These are phyloP conservation scores for Apostichopus californicus DNA, from an alignment of 35 echinoderm and acorn worm genomes.

Conservation along the genomic window DNA sequence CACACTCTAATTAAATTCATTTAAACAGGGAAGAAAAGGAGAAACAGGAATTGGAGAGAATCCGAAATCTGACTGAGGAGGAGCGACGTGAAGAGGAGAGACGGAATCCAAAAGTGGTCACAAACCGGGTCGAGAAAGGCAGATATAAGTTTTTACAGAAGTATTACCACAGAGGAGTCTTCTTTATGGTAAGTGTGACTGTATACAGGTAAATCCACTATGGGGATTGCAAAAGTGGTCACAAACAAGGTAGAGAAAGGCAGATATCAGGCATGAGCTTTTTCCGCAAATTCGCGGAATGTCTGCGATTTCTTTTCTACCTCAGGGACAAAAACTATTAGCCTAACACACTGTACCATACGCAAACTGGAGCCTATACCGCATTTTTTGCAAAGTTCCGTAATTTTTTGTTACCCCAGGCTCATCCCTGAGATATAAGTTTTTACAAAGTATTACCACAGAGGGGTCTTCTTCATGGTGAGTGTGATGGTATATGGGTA, in stretches of 20 bases:
- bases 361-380: no score
- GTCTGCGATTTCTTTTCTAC: no score
- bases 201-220: no score
- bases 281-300: no score
- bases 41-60: slow-evolving; percentile 67
- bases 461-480: slow-evolving; percentile 90
- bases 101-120: slow-evolving; percentile 68
- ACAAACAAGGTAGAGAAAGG: slow-evolving; percentile 79
- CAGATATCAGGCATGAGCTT: slow-evolving; percentile 35
- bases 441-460: slow-evolving; percentile 93
- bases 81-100: slow-evolving; percentile 77
- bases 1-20: background rate
- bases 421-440: slow-evolving; percentile 31
- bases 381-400: no score
- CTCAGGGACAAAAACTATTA: no score
- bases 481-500: background rate
- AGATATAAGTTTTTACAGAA: slow-evolving; percentile 95
- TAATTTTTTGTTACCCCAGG: no score
- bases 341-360: no score
- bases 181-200: slow-evolving; percentile 73
- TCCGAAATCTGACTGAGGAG: slow-evolving; percentile 88
- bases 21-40: slow-evolving; percentile 82
- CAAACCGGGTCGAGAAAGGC: slow-evolving; percentile 86
- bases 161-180: slow-evolving; percentile 91
- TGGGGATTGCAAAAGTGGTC: no score